These are phyloP conservation scores for Avahi laniger DNA, from an alignment of 2,797 vertebrate genomes.

Conservation along the genomic window DNA sequence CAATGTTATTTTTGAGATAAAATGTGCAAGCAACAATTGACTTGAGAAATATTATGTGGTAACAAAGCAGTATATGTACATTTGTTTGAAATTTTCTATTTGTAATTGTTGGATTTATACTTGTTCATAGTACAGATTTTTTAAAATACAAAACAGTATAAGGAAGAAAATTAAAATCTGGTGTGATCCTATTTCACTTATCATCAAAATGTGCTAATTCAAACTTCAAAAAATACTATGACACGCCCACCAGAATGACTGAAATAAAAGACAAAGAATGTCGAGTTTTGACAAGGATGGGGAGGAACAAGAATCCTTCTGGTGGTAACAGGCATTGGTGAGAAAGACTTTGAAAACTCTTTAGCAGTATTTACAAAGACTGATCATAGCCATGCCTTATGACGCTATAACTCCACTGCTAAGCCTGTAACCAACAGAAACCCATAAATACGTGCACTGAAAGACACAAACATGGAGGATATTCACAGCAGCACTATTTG, in stretches of 20 bases:
- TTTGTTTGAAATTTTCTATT: neutral
- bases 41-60: neutral
- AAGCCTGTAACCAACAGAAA: neutral
- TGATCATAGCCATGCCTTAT: neutral
- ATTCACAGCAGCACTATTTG: neutral
- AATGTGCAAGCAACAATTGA: neutral
- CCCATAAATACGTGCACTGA: neutral
- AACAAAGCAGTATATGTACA: neutral
- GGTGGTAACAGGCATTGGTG: neutral
- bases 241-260: neutral
- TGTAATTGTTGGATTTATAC: neutral
- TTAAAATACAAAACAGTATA: neutral
- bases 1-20: neutral
- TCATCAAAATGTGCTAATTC: neutral
- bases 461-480: neutral
- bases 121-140: neutral
- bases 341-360: neutral
- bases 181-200: neutral
- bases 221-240: neutral
- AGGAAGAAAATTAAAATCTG: neutral
- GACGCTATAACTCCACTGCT: neutral
- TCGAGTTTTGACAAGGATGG: neutral
- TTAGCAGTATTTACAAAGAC: neutral
- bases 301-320: neutral
- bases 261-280: neutral